Evolutionary conservation across 2,888 invertebrate species (phyloP).

Genomic region (Philereme vetulata): DNA sequence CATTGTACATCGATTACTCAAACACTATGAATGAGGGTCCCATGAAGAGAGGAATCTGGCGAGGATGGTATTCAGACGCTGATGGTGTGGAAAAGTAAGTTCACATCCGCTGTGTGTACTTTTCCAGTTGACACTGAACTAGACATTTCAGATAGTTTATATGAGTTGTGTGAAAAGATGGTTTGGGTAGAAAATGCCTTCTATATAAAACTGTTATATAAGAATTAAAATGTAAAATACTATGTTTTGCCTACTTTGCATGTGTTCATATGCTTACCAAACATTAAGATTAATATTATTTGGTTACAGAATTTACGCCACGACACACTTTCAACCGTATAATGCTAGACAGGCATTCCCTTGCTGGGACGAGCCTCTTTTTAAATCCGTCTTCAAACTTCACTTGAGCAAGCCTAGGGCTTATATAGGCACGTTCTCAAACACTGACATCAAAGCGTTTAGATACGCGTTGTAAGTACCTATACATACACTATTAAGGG

Average conservation of each 20-base stretch:
- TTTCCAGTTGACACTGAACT: not conserved
- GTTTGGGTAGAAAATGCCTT: too few relatives aligned
- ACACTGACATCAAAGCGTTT: constrained; percentile 78
- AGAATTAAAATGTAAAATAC: too few relatives aligned
- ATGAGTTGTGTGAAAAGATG: too few relatives aligned
- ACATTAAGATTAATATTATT: constrained; percentile 8
- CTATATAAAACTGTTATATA: too few relatives aligned
- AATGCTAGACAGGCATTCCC: constrained; percentile 93
- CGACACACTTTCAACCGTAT: constrained; percentile 92
- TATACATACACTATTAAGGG: not conserved
- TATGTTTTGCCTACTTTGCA: too few relatives aligned
- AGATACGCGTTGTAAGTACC: constrained; percentile 5
- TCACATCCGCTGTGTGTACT: not conserved
- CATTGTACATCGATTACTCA: constrained; percentile 70
- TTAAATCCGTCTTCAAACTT: constrained; percentile 89
- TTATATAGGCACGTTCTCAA: constrained; percentile 81
- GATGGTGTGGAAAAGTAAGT: constrained; percentile 62
- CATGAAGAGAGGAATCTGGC: constrained; percentile 76
- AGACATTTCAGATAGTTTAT: not conserved
- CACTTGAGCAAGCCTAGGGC: constrained; percentile 83
- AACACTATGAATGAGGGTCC: constrained; percentile 80
- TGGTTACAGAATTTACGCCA: constrained; percentile 69
- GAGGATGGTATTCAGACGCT: constrained; percentile 68
- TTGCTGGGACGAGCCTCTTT: constrained; percentile 93
- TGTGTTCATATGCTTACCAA: too few relatives aligned